Conservation (phyloP, 37 sponge, comb jelly and placozoan genomes). For the Crambe crambe region DNA sequence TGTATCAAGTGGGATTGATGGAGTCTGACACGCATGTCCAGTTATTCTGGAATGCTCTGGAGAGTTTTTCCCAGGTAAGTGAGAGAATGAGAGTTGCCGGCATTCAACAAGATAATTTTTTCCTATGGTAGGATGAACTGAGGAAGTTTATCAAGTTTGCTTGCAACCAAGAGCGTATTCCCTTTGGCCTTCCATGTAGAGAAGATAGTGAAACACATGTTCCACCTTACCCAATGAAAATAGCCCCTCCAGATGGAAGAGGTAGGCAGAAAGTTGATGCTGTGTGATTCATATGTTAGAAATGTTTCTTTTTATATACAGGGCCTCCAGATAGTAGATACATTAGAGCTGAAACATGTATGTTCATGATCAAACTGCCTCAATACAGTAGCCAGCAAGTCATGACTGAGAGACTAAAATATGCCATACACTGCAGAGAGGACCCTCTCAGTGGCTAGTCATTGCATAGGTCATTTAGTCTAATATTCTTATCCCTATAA, state of each 20-base stretch:
- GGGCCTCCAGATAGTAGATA: slow-evolving; percentile 86
- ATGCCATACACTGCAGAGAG: slow-evolving; percentile 93
- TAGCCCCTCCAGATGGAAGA: slow-evolving; percentile 90
- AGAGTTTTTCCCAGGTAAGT: slow-evolving; percentile 85
- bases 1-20: slow-evolving; percentile 91
- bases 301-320: slow-evolving; percentile 13
- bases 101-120: not conserved
- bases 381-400: slow-evolving; percentile 86
- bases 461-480: too few relatives aligned
- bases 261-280: slow-evolving; percentile 35
- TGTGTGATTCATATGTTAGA: not conserved
- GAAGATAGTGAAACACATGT: slow-evolving; percentile 75
- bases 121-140: slow-evolving; percentile 77
- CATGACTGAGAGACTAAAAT: slow-evolving; percentile 82
- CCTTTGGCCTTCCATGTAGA: slow-evolving; percentile 83
- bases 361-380: slow-evolving; percentile 97
- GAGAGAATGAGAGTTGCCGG: not conserved
- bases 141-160: slow-evolving; percentile 97
- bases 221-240: slow-evolving; percentile 98
- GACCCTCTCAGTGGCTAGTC: slow-evolving; percentile 93
- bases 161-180: slow-evolving; percentile 98
- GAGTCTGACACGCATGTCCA: slow-evolving; percentile 91
- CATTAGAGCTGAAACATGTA: slow-evolving; percentile 95
- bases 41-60: slow-evolving; percentile 94
- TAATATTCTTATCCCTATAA: too few relatives aligned